Evolutionary conservation across 2,113 vertebrate species (phyloP).

Genomic region (Petroica traversi): DNA sequence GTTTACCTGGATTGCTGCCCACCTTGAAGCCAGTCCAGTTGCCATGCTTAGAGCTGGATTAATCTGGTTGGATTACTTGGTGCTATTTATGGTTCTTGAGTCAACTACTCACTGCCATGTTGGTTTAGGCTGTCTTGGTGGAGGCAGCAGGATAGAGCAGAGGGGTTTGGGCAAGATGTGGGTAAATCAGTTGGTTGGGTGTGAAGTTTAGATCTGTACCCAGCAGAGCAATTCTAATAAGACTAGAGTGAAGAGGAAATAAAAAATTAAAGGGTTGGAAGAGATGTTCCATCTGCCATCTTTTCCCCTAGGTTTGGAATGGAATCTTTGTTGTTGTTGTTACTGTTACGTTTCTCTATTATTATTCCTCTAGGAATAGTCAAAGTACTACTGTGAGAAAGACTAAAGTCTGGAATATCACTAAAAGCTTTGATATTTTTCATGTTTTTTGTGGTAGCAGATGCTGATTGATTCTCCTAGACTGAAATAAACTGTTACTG

Average conservation of each 20-base stretch:
- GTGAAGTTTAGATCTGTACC: neutral
- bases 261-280: neutral
- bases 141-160: neutral
- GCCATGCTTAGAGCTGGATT: neutral
- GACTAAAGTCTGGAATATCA: neutral
- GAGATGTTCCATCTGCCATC: neutral
- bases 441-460: neutral
- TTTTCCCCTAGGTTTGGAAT: neutral
- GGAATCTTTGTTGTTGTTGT: neutral
- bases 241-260: neutral
- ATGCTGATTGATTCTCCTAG: neutral
- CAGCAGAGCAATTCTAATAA: neutral
- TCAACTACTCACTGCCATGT: neutral
- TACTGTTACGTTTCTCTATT: neutral
- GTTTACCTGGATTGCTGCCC: neutral
- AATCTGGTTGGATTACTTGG: constrained; percentile 19
- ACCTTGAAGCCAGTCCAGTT: neutral
- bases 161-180: neutral
- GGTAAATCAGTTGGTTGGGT: neutral
- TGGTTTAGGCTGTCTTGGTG: neutral
- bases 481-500: neutral
- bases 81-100: constrained; percentile 19
- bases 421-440: neutral
- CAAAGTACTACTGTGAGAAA: neutral
- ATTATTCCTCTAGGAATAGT: neutral